These are phyloP conservation scores for Ylistrum balloti DNA, from an alignment of 1,140 invertebrate genomes.

Conservation along the genomic window DNA sequence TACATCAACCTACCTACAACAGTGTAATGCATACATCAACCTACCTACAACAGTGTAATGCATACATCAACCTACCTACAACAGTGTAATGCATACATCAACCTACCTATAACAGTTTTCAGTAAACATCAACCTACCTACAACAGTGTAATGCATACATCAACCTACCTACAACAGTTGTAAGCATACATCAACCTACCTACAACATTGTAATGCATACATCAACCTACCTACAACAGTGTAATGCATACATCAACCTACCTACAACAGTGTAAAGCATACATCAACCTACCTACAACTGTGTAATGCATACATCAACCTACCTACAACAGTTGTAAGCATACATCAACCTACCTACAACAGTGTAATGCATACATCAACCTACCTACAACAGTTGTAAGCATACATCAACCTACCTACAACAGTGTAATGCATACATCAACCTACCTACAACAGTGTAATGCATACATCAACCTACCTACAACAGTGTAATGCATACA, in stretches of 20 bases:
- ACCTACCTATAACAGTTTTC: slow-evolving; percentile 93
- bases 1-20: slow-evolving; percentile 92
- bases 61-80: slow-evolving; percentile 92
- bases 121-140: slow-evolving; percentile 91
- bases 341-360: slow-evolving; percentile 92
- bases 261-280: slow-evolving; percentile 95
- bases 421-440: slow-evolving; percentile 96
- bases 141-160: slow-evolving; percentile 95
- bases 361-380: slow-evolving; percentile 95
- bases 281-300: slow-evolving; percentile 90
- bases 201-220: slow-evolving; percentile 95
- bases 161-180: slow-evolving; percentile 91
- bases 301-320: slow-evolving; percentile 95
- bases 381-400: slow-evolving; percentile 93
- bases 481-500: slow-evolving; percentile 96
- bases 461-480: slow-evolving; percentile 93
- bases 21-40: slow-evolving; percentile 94
- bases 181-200: slow-evolving; percentile 95
- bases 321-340: slow-evolving; percentile 95
- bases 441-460: slow-evolving; percentile 92
- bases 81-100: slow-evolving; percentile 96
- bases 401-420: slow-evolving; percentile 93
- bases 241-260: slow-evolving; percentile 93
- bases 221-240: slow-evolving; percentile 92
- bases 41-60: slow-evolving; percentile 94